phyloP scores from a whole-genome alignment of 2,888 invertebrate genomes.

The Chrysolina haemoptera region DNA sequence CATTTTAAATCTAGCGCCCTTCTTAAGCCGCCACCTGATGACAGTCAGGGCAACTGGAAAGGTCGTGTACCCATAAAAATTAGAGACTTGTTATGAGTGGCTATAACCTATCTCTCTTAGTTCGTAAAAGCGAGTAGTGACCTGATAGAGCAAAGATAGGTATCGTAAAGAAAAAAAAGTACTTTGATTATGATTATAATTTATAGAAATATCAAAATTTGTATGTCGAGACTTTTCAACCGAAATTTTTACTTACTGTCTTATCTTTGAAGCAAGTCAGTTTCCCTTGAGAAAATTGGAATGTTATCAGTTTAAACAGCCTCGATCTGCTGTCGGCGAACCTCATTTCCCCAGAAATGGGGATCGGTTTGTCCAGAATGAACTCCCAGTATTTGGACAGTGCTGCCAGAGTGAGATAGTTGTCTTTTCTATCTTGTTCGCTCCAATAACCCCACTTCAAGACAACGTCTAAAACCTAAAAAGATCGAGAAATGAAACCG shows the following conservation, averaged over 20 bases:
- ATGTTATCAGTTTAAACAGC: constrained; percentile 81
- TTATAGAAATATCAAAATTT: neutral
- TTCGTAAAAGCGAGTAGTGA: too few relatives aligned
- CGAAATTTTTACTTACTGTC: constrained; percentile 69
- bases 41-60: too few relatives aligned
- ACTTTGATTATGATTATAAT: too few relatives aligned
- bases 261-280: constrained; percentile 86
- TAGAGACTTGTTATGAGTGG: too few relatives aligned
- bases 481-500: constrained; percentile 13
- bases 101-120: too few relatives aligned
- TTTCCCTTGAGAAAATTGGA: constrained; percentile 86
- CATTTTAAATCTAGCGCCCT: too few relatives aligned
- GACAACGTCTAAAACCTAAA: constrained; percentile 75
- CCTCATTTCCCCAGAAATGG: constrained; percentile 82
- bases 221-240: neutral
- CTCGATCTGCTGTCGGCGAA: constrained; percentile 84
- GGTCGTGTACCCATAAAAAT: too few relatives aligned
- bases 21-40: too few relatives aligned
- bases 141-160: too few relatives aligned
- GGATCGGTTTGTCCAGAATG: constrained; percentile 66
- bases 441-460: constrained; percentile 93
- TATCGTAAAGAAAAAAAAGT: too few relatives aligned
- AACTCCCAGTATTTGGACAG: constrained; percentile 67
- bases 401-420: constrained; percentile 78
- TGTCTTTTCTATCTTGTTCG: constrained; percentile 86